phyloP scores from a whole-genome alignment of 2,888 invertebrate genomes.

The Metopia argyrocephala region DNA sequence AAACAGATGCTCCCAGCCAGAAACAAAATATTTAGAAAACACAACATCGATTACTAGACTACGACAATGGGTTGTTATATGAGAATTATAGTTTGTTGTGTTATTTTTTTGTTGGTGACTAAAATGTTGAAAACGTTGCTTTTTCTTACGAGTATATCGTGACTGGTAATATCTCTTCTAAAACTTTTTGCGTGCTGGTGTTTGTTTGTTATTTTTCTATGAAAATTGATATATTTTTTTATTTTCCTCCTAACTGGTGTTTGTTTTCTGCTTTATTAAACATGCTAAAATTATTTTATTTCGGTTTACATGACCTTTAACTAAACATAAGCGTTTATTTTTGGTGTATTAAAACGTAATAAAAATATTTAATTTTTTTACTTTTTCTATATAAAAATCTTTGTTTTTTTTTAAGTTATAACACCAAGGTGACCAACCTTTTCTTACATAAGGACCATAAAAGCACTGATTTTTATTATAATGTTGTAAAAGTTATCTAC shows the following conservation, averaged over 20 bases:
- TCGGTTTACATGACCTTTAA: slow-evolving; percentile 61
- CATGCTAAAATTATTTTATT: slow-evolving; percentile 52
- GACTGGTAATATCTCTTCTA: slow-evolving; percentile 55
- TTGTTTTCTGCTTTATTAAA: slow-evolving; percentile 62
- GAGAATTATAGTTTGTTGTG: neutral
- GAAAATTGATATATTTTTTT: slow-evolving; percentile 26
- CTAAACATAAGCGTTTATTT: slow-evolving; percentile 40
- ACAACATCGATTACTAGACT: neutral
- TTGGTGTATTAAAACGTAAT: slow-evolving; percentile 37
- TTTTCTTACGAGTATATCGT: slow-evolving; percentile 60
- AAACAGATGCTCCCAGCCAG: slow-evolving; percentile 55
- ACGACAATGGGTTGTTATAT: slow-evolving; percentile 43
- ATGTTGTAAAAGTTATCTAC: too few relatives aligned
- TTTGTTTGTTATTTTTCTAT: slow-evolving; percentile 19
- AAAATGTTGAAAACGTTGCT: slow-evolving; percentile 43
- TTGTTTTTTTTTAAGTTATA: neutral
- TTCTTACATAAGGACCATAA: neutral
- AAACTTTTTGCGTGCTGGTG: slow-evolving; percentile 46
- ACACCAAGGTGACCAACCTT: slow-evolving; percentile 30
- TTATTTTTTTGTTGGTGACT: slow-evolving; percentile 29
- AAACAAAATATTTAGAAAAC: neutral
- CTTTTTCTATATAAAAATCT: neutral
- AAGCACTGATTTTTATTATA: neutral
- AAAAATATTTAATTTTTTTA: slow-evolving; percentile 1
- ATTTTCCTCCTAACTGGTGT: too few relatives aligned